A percentile compares a stretch with the other conserved stretches of the same genome.
Evolutionary conservation across 2,797 vertebrate genomes (phyloP).

Genomic region (Pristis pectinata): DNA sequence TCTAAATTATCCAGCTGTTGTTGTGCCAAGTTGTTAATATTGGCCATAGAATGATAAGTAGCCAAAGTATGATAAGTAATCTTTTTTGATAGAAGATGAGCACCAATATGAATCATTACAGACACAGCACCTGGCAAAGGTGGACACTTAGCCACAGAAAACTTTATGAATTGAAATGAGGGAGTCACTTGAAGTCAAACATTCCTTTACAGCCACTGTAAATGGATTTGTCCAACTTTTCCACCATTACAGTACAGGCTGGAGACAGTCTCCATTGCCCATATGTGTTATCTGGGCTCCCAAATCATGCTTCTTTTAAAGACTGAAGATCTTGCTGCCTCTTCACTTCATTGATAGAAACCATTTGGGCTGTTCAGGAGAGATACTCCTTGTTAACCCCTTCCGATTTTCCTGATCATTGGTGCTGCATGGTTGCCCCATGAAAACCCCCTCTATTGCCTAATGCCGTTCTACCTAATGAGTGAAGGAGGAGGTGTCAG

Average conservation of each 20-base stretch:
- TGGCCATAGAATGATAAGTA: not conserved
- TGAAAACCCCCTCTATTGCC: not conserved
- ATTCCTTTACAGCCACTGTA: not conserved
- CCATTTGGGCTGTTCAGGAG: not conserved
- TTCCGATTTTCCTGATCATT: not conserved
- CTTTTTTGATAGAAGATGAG: not conserved
- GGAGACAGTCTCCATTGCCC: not conserved
- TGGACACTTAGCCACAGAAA: not conserved
- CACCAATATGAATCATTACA: not conserved
- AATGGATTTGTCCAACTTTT: not conserved
- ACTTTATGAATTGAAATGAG: not conserved
- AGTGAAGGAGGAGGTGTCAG: not conserved
- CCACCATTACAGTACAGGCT: not conserved
- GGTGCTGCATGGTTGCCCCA: not conserved
- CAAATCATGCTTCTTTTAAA: not conserved
- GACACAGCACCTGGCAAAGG: not conserved
- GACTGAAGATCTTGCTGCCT: not conserved
- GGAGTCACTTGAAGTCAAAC: not conserved
- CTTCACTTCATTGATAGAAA: not conserved
- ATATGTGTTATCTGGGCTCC: not conserved
- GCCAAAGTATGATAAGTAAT: not conserved
- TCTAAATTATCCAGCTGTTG: not conserved
- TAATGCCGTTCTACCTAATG: not conserved
- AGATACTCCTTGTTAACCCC: not conserved
- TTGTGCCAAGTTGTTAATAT: not conserved